Percentiles rank a stretch among this genome's conserved stretches.
Evolutionary conservation across 2,888 invertebrate genomes (phyloP).

Genomic region (Altica lythri): DNA sequence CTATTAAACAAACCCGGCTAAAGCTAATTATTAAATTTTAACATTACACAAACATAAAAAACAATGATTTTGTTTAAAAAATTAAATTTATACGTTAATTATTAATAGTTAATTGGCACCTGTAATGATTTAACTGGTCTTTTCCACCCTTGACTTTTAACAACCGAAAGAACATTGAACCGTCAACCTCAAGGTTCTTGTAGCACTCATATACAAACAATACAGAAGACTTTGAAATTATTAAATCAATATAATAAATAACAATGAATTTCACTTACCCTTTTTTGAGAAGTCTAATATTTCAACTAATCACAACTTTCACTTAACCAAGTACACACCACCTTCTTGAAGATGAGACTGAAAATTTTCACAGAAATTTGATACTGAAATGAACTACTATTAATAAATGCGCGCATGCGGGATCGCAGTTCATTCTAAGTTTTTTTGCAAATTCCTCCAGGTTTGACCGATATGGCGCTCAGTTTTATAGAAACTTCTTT

Average conservation of each 20-base stretch:
- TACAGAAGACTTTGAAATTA: not conserved
- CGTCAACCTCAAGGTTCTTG: conserved; percentile 26
- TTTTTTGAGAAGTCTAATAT: conserved; percentile 23
- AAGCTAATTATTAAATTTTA: no score
- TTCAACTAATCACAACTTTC: conserved; percentile 16
- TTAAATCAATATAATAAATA: conserved; percentile 9
- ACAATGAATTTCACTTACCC: conserved; percentile 34
- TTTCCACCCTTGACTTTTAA: conserved; percentile 26
- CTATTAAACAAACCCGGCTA: no score
- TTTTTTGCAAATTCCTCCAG: conserved; percentile 25
- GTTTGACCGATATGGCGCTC: conserved; percentile 12
- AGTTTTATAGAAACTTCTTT: conserved; percentile 10
- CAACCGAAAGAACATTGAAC: conserved; percentile 30
- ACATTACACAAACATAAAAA: no score
- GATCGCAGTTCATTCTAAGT: conserved; percentile 7
- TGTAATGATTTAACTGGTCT: conserved; percentile 21
- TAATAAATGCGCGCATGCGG: conserved; percentile 44
- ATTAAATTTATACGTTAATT: no score
- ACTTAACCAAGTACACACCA: conserved; percentile 39
- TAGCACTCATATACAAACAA: conserved; percentile 3
- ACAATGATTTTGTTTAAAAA: no score
- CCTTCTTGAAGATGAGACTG: conserved; percentile 39
- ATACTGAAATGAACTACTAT: conserved; percentile 46
- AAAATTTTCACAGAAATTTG: conserved; percentile 46
- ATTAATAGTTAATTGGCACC: no score